Base-by-base conservation (phyloP, 2,888 invertebrate genomes). In the Drosophila falleni region DNA sequence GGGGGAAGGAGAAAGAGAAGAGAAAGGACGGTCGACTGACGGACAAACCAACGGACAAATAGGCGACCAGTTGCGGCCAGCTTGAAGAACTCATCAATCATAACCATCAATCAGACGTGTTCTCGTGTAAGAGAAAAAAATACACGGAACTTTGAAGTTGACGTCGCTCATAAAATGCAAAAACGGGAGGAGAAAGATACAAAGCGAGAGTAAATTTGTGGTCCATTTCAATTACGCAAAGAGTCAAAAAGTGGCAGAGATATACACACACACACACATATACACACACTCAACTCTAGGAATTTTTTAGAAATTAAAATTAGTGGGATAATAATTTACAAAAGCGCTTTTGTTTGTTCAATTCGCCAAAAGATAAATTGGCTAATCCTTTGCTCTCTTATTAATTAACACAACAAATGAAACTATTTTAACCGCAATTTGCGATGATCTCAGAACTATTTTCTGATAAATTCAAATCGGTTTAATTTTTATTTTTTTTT, bases 101-200 rank as follows among this genome's bases (percentile, higher is more conserved):
- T 84, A 78, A 64, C 68, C 87, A 86, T 89, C 86, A 86, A 86
- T 86, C 87, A 89, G 82, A 76, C 61, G 71, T 50, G 63, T 53
- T 46, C 16, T n/a, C n/a, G 15, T 23, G n/a, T 39, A 67, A 58
- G 47, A 42, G 47, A 44, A 44, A n/a, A 59, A 29, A 8, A 46
- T 8, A 51, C 35, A 39, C 19, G 47, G 29, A 80, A 75, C 85
- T 86, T 86, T 86, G 85, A 86, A 87, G 85, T 84, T 71, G 51
- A 68, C 79, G 85, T 70, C 81, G 37, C n/a, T 53, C 71, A 71
- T 50, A 70, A 81, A 70, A 64, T 68, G 49, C 64, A 70, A 76
- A 76, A 76, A 64, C 46, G 54, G 11, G 23, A 16, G 16, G 37
- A 11, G 9, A 16, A 13, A 26, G 15, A 26, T 16, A 16, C 5